A percentile compares a stretch with the other conserved stretches of the same genome.
Evolutionary conservation across 64 coral and sea anemone species (phyloP).

Genomic region (Montipora sp.): DNA sequence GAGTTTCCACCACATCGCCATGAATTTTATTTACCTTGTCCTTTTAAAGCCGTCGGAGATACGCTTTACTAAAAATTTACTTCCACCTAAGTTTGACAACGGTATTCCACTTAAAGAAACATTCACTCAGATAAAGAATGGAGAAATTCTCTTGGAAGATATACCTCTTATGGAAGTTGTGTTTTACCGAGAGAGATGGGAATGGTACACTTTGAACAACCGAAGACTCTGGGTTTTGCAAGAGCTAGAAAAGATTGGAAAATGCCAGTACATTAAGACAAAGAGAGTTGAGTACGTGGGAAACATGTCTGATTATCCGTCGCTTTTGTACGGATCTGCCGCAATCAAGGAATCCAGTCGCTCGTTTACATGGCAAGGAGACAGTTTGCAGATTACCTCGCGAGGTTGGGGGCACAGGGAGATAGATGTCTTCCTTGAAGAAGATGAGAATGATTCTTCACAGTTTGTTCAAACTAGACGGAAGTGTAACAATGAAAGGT

Average conservation of each 20-base stretch:
- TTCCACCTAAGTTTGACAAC: conserved; percentile 81
- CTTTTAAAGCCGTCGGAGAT: conserved; percentile 96
- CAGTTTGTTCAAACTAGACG: not conserved
- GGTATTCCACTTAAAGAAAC: conserved; percentile 85
- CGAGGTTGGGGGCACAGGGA: not conserved
- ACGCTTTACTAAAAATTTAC: conserved; percentile 79
- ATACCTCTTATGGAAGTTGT: conserved; percentile 89
- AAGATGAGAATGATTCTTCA: not conserved
- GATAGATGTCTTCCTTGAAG: not conserved
- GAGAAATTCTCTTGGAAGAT: conserved; percentile 82
- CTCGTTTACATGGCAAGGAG: conserved; percentile 29
- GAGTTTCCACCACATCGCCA: not conserved
- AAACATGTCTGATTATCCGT: conserved; percentile 79
- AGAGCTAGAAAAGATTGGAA: conserved; percentile 84
- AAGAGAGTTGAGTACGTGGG: conserved; percentile 75
- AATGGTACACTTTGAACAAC: conserved; percentile 93
- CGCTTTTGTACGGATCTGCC: conserved; percentile 87
- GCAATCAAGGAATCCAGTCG: conserved; percentile 50
- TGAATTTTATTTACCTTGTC: conserved; percentile 84
- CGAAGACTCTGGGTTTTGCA: conserved; percentile 94
- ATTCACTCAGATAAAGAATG: conserved; percentile 72
- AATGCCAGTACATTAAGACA: conserved; percentile 77
- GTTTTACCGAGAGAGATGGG: conserved; percentile 89
- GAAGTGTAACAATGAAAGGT: not conserved
- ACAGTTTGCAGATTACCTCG: conserved; percentile 40